These are phyloP conservation scores for Elgonia sp. DNA, from an alignment of 2,888 invertebrate genomes.

Conservation along the genomic window DNA sequence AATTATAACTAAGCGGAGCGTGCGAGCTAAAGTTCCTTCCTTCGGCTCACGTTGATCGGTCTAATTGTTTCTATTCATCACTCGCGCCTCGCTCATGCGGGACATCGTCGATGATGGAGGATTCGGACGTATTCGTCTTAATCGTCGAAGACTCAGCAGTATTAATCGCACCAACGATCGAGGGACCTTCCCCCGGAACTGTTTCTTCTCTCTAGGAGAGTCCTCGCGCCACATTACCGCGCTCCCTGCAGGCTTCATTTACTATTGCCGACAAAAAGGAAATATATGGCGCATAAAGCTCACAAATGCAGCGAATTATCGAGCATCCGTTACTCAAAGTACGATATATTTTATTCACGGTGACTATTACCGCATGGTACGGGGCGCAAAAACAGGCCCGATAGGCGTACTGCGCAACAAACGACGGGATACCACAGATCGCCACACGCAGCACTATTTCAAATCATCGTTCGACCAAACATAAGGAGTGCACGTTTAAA, in stretches of 20 bases:
- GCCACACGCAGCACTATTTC: constrained; percentile 56
- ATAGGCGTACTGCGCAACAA: constrained; percentile 65
- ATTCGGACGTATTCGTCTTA: constrained; percentile 71
- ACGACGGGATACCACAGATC: constrained; percentile 65
- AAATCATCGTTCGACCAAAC: constrained; percentile 45
- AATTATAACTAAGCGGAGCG: constrained; percentile 49
- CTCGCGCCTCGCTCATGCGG: constrained; percentile 1
- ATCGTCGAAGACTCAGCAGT: constrained; percentile 54
- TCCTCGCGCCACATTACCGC: constrained; percentile 60
- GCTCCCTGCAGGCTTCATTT: constrained; percentile 74
- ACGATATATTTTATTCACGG: constrained; percentile 72
- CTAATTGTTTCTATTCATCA: constrained; percentile 69
- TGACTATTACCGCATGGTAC: constrained; percentile 58
- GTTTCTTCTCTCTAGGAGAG: constrained; percentile 44
- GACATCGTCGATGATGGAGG: constrained; percentile 55
- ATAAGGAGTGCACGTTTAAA: constrained; percentile 53
- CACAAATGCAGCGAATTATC: constrained; percentile 72
- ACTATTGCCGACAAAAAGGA: constrained; percentile 72
- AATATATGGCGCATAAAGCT: constrained; percentile 67
- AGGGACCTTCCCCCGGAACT: constrained; percentile 53
- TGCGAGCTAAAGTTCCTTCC: constrained; percentile 36
- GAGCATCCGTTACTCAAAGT: constrained; percentile 73
- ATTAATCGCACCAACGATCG: constrained; percentile 64
- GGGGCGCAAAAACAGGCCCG: constrained; percentile 61
- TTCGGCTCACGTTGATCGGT: constrained; percentile 40